Evolutionary conservation across 2,113 vertebrate species (phyloP), one percentile per base, ranked within the genome.

Genomic region (Tylochromis polylepis): DNA sequence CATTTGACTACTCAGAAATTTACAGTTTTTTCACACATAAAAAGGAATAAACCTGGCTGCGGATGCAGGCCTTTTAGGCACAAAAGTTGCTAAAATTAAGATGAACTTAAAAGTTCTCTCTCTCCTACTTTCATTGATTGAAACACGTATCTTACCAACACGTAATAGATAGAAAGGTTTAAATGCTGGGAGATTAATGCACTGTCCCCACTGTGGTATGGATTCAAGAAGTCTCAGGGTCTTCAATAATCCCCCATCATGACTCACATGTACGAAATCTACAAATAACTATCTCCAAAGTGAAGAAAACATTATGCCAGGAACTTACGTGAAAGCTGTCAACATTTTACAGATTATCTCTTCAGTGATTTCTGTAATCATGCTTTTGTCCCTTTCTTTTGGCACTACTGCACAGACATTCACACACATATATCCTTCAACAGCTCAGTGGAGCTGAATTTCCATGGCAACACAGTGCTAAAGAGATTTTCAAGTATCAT

Each of bases 401-500:
- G 88, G 85, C 83, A 80, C 87, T 22, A 27, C n/a, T 62, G 53
- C 70, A 89, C 53, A 89, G 11, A 62, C 22, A 86, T 24, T 36
- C 51, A 84, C 53, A 79, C 56, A 82, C 81, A 86, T 83, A 87
- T 82, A 88, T 59, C 81, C 75, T 83, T 81, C 87, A 82, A 53
- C 31, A 46, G 79, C 84, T 83, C 67, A 83, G 46, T 81, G 51
- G 82, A 89, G 86, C 87, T 89, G 81, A 85, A 90, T 95, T 89
- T 70, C 94, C 92, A 95, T 95, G 84, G 92, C 91, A 95, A 95
- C 94, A 22, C 60, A 86, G 53, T 82, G 91, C 90, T 90, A 79
- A 91, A 88, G 83, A 82, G 87, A 92, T 93, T 90, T 85, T 65
- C 58, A 86, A 93, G 91, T 70, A 82, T 85, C 72, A 81, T 79